A percentile compares a stretch with the other conserved stretches of the same genome.
Evolutionary conservation across 1,140 invertebrate species (phyloP).

Genomic region (Acyrthosiphon pisum): DNA sequence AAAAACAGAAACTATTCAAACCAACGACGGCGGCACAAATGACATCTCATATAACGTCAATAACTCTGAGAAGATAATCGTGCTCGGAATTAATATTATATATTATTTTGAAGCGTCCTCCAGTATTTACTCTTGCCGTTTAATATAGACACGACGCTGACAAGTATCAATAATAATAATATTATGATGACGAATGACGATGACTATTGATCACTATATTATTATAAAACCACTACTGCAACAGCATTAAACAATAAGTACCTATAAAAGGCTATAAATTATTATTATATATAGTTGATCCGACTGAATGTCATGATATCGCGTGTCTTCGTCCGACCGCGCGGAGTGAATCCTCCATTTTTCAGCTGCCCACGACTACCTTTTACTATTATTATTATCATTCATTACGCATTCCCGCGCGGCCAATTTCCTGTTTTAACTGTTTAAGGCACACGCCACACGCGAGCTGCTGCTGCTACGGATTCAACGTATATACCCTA

Average conservation of each 20-base stretch:
- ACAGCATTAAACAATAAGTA: no score
- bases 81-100: not conserved
- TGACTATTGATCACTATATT: not conserved
- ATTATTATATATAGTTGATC: not conserved
- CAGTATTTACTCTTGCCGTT: not conserved
- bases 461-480: not conserved
- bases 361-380: not conserved
- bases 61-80: not conserved
- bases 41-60: not conserved
- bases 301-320: not conserved
- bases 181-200: not conserved
- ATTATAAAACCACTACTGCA: no score
- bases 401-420: not conserved
- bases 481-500: not conserved
- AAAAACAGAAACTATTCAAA: not conserved
- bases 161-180: not conserved
- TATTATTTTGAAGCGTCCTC: not conserved
- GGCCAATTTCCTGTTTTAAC: conserved; percentile 12
- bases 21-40: not conserved
- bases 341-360: not conserved
- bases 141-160: not conserved
- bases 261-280: no score
- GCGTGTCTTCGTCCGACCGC: not conserved
- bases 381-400: not conserved
- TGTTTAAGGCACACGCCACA: not conserved